Base-by-base conservation (phyloP, 2,797 vertebrate genomes). In the Hippocampus kuda region DNA sequence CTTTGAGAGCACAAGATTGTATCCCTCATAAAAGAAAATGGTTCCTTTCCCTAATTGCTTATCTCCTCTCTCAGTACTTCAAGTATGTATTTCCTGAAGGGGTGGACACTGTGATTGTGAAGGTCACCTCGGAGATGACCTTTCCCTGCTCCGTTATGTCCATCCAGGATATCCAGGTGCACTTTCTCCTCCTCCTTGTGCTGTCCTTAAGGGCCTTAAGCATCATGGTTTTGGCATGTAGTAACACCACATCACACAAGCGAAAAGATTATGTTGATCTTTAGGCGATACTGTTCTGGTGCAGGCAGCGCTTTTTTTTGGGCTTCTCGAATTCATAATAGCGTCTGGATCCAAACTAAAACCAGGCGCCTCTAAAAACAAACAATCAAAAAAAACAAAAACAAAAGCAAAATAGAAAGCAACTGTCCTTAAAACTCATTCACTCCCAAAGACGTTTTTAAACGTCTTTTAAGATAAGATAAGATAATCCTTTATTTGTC, bases 121-220 rank as follows among this genome's bases (percentile, higher is more conserved):
- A 98, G 82, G 95, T 99, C 85, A 94, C 91, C 74, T 96, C 97
- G 0, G 89, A 88, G 70, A 92, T 89, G 85, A 91, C 83, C 68
- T 98, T 98, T 70, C 97, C 97, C 68, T 99, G 97, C 87, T 96
- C 95, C 0, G 97, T 99, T 70, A 94, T 99, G 90, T 99, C 97
- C 44, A 90, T 99, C 79, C 97, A 99, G 81, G 96, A 99, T 81
- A 93, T 99, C 69, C 92, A 93, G 94, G 97, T 98, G 87, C 13
- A 68, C 8, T 30, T 30, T 22, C 30, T 34, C 30, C 27, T 20
- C 8, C 16, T 12, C 27, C 16, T 48, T 2, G 12, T 64, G 16
- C 13, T 48, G 13, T 65, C 26, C 15, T 15, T 26, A 27, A 22
- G 44, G 20, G 34, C 12, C 15, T 15, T 16, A 24, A 15, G 10